phyloP scores from a whole-genome alignment of 2,797 vertebrate genomes.

The Gallinago stenura region DNA sequence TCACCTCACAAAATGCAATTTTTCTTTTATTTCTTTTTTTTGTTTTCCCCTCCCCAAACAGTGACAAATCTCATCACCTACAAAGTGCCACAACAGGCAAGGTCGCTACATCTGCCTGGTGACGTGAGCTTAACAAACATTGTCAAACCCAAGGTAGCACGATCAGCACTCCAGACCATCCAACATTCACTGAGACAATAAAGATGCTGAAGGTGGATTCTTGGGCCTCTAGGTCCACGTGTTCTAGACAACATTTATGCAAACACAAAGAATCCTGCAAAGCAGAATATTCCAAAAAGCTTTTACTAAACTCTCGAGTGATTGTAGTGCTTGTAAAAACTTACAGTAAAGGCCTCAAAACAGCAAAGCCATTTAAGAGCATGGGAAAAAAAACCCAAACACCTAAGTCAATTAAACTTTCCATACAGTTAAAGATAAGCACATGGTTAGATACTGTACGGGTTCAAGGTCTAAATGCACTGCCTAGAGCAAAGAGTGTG shows the following conservation, averaged over 20 bases:
- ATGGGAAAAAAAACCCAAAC: fast-evolving
- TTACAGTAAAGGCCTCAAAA: background rate
- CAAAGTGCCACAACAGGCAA: fast-evolving
- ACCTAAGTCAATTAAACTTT: background rate
- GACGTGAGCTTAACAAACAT: fast-evolving
- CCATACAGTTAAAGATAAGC: background rate
- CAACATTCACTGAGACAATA: background rate
- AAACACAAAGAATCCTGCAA: background rate
- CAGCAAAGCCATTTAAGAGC: background rate
- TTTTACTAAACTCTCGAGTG: background rate
- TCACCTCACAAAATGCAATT: background rate
- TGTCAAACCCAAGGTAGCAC: background rate
- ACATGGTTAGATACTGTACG: background rate
- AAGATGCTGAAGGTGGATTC: background rate
- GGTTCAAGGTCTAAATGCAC: background rate
- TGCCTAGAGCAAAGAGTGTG: background rate
- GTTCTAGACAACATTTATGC: background rate
- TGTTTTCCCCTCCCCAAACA: background rate
- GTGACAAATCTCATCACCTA: background rate
- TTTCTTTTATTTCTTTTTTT: no score
- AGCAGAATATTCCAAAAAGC: background rate
- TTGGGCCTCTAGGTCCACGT: background rate
- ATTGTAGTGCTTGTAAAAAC: background rate
- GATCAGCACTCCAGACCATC: background rate
- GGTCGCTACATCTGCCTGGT: fast-evolving